phyloP scores from a whole-genome alignment of 2,797 vertebrate genomes.

The Myotis vivesi region DNA sequence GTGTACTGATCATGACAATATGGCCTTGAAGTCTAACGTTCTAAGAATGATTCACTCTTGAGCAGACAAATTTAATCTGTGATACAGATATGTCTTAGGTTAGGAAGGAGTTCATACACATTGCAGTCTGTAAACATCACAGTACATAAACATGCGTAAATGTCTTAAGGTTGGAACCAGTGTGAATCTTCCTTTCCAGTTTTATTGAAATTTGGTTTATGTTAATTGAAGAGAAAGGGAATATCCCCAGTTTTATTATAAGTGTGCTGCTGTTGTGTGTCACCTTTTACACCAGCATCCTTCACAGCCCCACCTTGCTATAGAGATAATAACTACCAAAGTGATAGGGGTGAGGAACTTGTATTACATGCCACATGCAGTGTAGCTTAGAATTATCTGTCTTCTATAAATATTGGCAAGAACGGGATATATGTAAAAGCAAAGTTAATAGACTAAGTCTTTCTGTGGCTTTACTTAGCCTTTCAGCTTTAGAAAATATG shows the following conservation, averaged over 20 bases:
- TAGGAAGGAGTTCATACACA: not conserved
- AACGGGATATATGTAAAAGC: not conserved
- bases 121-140: fast-evolving
- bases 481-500: conserved; percentile 18
- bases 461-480: conserved; percentile 46
- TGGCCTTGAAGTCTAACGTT: not conserved
- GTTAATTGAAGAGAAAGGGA: not conserved
- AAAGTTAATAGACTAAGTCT: conserved; percentile 5
- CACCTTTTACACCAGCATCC: not conserved
- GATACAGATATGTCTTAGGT: not conserved
- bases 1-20: not conserved
- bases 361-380: not conserved
- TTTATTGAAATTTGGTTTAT: not conserved
- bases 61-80: not conserved
- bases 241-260: not conserved
- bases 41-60: not conserved
- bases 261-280: not conserved
- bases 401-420: not conserved
- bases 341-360: not conserved
- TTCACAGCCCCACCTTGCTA: not conserved
- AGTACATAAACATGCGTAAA: not conserved
- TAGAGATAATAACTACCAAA: not conserved
- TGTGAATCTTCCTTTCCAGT: not conserved
- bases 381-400: not conserved
- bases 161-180: not conserved